These are phyloP conservation scores for Muscicapa striata DNA, from an alignment of 2,797 vertebrate genomes.

Conservation along the genomic window DNA sequence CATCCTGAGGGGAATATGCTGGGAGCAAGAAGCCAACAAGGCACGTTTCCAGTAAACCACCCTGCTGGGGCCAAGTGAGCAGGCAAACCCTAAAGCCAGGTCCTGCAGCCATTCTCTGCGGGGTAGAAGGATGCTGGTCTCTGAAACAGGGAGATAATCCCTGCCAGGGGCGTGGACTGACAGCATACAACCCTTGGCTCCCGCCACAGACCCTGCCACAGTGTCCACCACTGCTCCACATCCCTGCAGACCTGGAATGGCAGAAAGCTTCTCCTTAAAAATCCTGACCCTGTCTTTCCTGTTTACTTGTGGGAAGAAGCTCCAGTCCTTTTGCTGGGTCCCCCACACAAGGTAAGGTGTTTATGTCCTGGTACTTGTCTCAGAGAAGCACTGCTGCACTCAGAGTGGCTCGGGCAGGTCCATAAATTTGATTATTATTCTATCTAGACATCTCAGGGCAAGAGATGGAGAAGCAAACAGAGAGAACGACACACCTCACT, in stretches of 20 bases:
- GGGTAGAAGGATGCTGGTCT: neutral
- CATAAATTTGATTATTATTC: neutral
- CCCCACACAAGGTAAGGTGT: neutral
- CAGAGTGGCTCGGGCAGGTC: neutral
- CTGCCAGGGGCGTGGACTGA: accelerated
- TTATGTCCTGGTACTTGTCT: neutral
- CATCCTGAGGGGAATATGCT: neutral
- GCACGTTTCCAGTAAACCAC: neutral
- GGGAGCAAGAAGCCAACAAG: neutral
- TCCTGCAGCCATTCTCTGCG: neutral
- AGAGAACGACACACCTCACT: neutral
- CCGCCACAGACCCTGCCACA: neutral
- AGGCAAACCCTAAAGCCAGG: neutral
- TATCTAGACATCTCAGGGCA: neutral
- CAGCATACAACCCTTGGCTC: neutral
- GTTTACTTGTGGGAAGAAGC: neutral
- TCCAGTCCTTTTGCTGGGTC: neutral
- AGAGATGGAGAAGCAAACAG: neutral
- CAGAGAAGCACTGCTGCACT: neutral
- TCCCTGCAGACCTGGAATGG: neutral
- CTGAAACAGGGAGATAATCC: neutral
- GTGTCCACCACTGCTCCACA: neutral
- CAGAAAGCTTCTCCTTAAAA: neutral
- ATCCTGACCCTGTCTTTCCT: neutral
- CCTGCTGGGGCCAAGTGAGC: neutral